These are phyloP conservation scores for Cybosia mesomella DNA, from an alignment of 2,888 invertebrate genomes.

Conservation along the genomic window DNA sequence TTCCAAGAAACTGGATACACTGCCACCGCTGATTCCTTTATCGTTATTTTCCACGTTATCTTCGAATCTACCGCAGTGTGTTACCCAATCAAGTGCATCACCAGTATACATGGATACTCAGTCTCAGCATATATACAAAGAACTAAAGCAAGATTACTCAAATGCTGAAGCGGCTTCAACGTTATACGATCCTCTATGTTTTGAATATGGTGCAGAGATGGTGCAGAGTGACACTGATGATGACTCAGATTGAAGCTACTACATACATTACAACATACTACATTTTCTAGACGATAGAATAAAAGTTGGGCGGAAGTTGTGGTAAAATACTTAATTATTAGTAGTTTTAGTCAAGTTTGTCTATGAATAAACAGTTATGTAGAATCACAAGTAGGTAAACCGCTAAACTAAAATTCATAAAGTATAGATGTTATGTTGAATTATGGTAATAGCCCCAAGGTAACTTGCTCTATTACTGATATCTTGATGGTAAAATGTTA, in stretches of 20 bases:
- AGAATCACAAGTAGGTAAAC: too few relatives aligned
- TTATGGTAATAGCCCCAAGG: too few relatives aligned
- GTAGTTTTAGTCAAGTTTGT: neutral
- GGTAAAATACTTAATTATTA: neutral
- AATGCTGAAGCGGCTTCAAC: neutral
- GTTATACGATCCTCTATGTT: neutral
- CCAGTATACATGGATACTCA: neutral
- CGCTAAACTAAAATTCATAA: too few relatives aligned
- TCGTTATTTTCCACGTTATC: neutral
- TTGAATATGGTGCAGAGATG: neutral
- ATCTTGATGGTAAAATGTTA: too few relatives aligned
- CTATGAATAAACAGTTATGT: neutral
- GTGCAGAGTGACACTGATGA: neutral
- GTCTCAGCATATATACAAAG: neutral
- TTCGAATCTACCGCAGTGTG: neutral
- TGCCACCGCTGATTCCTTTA: neutral
- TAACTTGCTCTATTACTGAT: too few relatives aligned
- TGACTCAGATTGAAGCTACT: neutral
- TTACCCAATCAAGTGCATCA: neutral
- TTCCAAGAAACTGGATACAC: neutral
- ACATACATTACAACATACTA: neutral
- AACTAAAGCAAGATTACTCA: neutral
- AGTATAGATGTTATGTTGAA: too few relatives aligned
- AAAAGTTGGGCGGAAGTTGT: neutral
- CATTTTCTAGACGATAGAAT: neutral